Base-by-base conservation (phyloP, 2,888 invertebrate genomes). In the Baccha elongata region DNA sequence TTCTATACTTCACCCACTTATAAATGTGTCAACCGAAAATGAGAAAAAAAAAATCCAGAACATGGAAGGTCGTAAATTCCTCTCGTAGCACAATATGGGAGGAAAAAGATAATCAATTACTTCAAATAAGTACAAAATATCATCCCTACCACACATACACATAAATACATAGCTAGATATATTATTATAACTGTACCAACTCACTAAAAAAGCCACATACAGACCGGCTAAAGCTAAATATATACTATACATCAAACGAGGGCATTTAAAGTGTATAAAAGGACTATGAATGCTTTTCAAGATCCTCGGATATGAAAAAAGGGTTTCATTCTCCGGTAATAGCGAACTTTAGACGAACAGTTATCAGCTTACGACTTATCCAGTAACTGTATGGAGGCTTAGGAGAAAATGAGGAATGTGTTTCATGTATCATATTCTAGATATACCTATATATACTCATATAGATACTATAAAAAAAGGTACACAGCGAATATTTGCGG, bases 181-280 rank as follows among this genome's bases (percentile, higher is more conserved):
- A 37, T n/a, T n/a, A n/a, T n/a, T n/a, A n/a, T n/a, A n/a, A n/a
- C n/a, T n/a, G n/a, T n/a, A n/a, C 37, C 13, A 15, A 17, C n/a
- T n/a, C 7, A n/a, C 21, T 6, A 21, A 6, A 60, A 58, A 26
- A 42, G 11, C 53, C 53, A 53, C 53, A 37, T 55, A 55, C 8
- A n/a, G 15, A 37, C 13, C 37, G 21, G 40, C 55, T 40, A 40
- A 40, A 58, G 55, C 55, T 15, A 40, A 58, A 58, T 37, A 40
- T 58, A 58, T 60, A 44, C 60, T 40, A 58, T 53, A 53, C 52
- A 42, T 67, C 55, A 68, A 68, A 68, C 44, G 68, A 46, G 44
- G 55, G 35, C 53, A 55, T 68, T 68, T 55, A 55, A 68, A 68
- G 55, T 68, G 53, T 53, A 68, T 68, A 55, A 68, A 68, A 55